phyloP scores from a whole-genome alignment of 2,888 invertebrate genomes.

The Hirtodrosophila alboralis region DNA sequence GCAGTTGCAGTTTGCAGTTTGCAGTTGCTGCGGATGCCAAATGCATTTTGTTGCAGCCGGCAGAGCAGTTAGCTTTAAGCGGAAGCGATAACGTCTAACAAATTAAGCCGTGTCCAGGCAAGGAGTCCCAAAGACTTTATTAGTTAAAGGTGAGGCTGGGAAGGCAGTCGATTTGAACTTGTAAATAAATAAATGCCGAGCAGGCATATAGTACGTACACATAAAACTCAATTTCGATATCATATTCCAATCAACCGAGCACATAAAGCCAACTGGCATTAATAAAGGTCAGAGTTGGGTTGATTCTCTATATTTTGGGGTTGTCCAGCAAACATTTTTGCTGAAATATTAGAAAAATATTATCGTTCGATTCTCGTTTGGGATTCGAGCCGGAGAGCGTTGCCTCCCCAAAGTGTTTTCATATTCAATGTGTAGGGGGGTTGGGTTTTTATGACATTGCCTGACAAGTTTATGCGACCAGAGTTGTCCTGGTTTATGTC shows the following conservation, averaged over 20 bases:
- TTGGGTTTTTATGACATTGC: constrained; percentile 50
- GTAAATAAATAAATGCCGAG: constrained; percentile 60
- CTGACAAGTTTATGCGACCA: constrained; percentile 79
- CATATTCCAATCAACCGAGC: constrained; percentile 83
- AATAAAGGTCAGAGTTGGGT: constrained; percentile 40
- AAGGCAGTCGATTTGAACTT: constrained; percentile 32
- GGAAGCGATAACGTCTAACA: constrained; percentile 79
- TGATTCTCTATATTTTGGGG: background rate
- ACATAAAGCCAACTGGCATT: constrained; percentile 83
- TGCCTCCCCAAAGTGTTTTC: constrained; percentile 34
- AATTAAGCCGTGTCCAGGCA: constrained; percentile 72
- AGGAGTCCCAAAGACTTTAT: constrained; percentile 60
- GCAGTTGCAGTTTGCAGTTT: constrained; percentile 26
- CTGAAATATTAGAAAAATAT: constrained; percentile 29
- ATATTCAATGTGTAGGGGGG: constrained; percentile 44
- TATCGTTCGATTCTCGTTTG: constrained; percentile 24
- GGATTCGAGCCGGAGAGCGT: constrained; percentile 29
- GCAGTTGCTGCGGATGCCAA: constrained; percentile 36
- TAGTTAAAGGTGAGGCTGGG: constrained; percentile 26
- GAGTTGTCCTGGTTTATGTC: constrained; percentile 34
- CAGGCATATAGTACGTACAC: too few relatives aligned
- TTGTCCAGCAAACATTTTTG: constrained; percentile 21
- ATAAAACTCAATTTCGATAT: constrained; percentile 77
- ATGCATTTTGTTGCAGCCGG: constrained; percentile 60
- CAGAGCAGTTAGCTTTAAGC: constrained; percentile 57